Evolutionary conservation across 2,888 invertebrate genomes (phyloP).

Genomic region (Polymixis lichenea): DNA sequence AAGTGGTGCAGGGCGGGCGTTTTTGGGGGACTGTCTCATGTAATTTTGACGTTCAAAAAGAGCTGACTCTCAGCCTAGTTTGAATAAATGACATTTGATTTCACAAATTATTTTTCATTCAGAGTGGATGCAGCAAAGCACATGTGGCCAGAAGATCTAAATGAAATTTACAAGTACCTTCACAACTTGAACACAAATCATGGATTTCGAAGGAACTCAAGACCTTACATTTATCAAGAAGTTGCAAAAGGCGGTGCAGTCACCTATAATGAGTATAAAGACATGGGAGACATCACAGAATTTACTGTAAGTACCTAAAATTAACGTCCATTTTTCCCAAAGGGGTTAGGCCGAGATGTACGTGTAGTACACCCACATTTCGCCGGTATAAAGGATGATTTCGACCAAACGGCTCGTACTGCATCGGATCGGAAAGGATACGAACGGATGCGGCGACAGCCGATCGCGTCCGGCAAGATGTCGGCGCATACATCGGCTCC

Average conservation of each 20-base stretch:
- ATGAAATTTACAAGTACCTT: constrained; percentile 91
- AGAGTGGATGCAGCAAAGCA: constrained; percentile 95
- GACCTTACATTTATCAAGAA: constrained; percentile 93
- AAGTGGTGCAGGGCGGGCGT: no score
- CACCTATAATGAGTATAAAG: constrained; percentile 84
- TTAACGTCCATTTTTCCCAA: no score
- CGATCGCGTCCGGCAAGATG: no score
- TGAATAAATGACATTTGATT: no score
- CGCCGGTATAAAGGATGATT: no score
- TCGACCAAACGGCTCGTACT: no score
- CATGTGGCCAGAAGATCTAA: constrained; percentile 94
- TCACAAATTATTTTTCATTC: constrained; percentile 77
- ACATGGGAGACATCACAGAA: constrained; percentile 91
- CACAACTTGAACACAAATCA: constrained; percentile 90
- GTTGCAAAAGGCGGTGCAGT: constrained; percentile 92
- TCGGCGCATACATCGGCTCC: no score
- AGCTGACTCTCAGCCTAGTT: no score
- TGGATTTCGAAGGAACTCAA: constrained; percentile 90
- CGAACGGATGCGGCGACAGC: no score
- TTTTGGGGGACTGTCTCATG: no score
- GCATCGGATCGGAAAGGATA: no score
- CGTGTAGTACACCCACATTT: neutral
- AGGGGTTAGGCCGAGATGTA: neutral
- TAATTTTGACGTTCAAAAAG: no score
- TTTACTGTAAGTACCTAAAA: neutral